These are phyloP conservation scores for Perccottus glenii DNA, from an alignment of 2,113 vertebrate genomes.

Conservation along the genomic window DNA sequence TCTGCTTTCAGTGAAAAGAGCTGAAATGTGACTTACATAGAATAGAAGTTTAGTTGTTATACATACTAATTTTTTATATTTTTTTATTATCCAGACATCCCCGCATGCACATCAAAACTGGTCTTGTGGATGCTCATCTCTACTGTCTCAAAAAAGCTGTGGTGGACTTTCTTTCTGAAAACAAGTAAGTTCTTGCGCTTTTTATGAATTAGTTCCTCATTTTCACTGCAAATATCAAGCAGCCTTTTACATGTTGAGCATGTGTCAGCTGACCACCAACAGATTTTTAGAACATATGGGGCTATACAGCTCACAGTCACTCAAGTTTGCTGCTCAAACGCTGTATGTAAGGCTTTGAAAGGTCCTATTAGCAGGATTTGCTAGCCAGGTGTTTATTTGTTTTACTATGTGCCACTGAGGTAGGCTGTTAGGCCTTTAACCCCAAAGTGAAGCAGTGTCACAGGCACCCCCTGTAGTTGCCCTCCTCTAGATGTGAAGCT, in stretches of 20 bases:
- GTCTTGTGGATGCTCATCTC: constrained; percentile 94
- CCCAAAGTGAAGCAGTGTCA: constrained; percentile 46
- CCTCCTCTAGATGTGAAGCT: neutral
- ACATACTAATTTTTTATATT: neutral
- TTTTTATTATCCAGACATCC: constrained; percentile 82
- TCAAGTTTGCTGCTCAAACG: constrained; percentile 36
- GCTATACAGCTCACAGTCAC: neutral
- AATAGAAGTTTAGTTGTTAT: neutral
- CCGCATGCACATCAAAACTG: constrained; percentile 93
- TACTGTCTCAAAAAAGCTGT: constrained; percentile 97
- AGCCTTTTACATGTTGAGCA: neutral
- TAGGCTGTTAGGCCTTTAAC: constrained; percentile 73
- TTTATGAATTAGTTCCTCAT: neutral
- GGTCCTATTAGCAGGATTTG: constrained; percentile 61
- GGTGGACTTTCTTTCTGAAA: constrained; percentile 91
- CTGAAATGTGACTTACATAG: too few species aligned
- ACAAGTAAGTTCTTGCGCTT: constrained; percentile 83
- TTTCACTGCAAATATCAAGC: neutral
- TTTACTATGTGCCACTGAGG: constrained; percentile 77
- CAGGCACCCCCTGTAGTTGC: constrained; percentile 18
- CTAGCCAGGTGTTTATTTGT: constrained; percentile 77
- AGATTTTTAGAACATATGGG: neutral
- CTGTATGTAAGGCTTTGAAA: constrained; percentile 60
- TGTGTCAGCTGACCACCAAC: neutral
- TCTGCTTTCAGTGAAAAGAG: neutral